phyloP scores from a whole-genome alignment of 2,797 vertebrate genomes.

The Halcyon smyrnensis region DNA sequence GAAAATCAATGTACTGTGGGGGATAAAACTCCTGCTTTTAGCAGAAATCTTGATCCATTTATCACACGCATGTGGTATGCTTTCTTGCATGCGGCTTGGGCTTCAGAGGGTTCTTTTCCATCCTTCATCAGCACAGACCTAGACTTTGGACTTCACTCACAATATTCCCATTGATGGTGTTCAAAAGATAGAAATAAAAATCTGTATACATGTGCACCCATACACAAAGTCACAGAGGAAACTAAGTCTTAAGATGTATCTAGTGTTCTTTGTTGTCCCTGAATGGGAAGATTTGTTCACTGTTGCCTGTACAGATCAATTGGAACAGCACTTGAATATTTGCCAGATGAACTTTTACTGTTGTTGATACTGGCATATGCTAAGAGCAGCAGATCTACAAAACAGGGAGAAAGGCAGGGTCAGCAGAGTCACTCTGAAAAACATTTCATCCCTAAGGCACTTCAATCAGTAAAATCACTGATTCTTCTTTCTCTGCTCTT shows the following conservation, averaged over 20 bases:
- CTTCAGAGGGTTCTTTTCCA: neutral
- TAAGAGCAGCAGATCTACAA: neutral
- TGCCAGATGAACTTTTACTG: neutral
- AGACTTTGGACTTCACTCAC: neutral
- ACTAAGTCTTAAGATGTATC: neutral
- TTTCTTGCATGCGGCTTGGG: neutral
- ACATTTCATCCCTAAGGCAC: neutral
- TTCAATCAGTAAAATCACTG: neutral
- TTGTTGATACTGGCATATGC: neutral
- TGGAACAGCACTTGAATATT: neutral
- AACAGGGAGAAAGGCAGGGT: neutral
- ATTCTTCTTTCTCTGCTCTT: neutral
- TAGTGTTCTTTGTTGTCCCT: neutral
- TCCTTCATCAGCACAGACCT: neutral
- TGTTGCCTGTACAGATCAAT: neutral
- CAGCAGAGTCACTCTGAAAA: neutral
- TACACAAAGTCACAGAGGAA: neutral
- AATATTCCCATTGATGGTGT: neutral
- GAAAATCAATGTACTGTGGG: neutral
- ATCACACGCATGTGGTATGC: neutral
- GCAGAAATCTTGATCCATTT: neutral
- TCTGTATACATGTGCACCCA: neutral
- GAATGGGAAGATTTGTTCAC: neutral
- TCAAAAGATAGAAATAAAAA: neutral
- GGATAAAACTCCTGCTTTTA: neutral